Evolutionary conservation across 2,888 invertebrate genomes (phyloP), one percentile per base, ranked within the genome.

Genomic region (Tetranychus truncatus): DNA sequence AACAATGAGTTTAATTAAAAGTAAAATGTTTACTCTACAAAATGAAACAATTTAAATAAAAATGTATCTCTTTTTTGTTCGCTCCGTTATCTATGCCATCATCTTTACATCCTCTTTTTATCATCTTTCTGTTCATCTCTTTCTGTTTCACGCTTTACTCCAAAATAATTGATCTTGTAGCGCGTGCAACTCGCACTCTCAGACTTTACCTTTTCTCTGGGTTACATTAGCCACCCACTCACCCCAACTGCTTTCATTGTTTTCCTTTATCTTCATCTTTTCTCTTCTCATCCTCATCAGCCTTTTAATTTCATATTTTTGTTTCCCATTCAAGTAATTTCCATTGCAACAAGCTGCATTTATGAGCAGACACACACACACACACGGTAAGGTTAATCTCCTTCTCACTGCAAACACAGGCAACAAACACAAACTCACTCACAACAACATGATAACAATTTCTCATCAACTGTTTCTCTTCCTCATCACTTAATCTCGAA

Each of bases 161-260:
- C 15, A 55, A 55, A 55, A 55, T 55, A 55, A 55, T 55, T 55
- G 55, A 55, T 3, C 55, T 55, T 15, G 15, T 15, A 8, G 15
- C 55, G 55, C 55, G 55, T 55, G 55, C 55, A 55, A 55, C 55
- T 55, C 55, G 55, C 55, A 55, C 55, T 55, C 55, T 55, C 55
- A 55, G 15, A 55, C 11, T 55, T 55, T 55, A 55, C 55, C 15
- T 15, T 55, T 15, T 55, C 24, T 55, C 55, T 5, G 0, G 4
- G 5, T 34, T 34, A 34, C 34, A 34, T 34, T 34, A 34, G 34
- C 34, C 34, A 34, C 34, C 34, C 34, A 34, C 34, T 34, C 34
- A 34, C 34, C 34, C 34, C 34, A 34, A 34, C 34, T 34, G 34
- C 55, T 6, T 55, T 15, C 55, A 55, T 55, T 55, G 55, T 55